A percentile compares a stretch with the other conserved stretches of the same genome.
These are phyloP conservation scores for Aphelocoma coerulescens DNA, from an alignment of 2,113 vertebrate species.

Conservation along the genomic window DNA sequence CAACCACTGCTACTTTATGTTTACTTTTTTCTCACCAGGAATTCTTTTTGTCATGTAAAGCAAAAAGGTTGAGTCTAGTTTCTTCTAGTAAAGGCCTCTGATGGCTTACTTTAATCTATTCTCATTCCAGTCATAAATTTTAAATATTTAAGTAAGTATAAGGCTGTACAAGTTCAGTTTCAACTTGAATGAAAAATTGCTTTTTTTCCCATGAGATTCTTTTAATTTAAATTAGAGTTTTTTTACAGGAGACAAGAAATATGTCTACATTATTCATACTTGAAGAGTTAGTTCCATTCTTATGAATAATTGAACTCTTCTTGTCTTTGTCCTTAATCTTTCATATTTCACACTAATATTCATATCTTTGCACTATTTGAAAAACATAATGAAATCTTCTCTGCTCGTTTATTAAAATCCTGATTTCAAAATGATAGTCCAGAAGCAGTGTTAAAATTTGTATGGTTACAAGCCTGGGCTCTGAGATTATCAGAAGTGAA, in stretches of 20 bases:
- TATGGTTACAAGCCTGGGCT: not conserved
- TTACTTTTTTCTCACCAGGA: not conserved
- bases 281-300: constrained; percentile 13
- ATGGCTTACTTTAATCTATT: not conserved
- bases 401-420: constrained; percentile 6
- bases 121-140: not conserved
- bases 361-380: not conserved
- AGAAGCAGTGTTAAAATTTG: not conserved
- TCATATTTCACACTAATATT: not conserved
- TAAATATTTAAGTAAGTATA: constrained; percentile 23
- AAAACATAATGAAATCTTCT: not conserved
- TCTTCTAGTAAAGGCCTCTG: not conserved
- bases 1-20: not conserved
- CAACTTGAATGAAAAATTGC: not conserved
- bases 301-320: constrained; percentile 33
- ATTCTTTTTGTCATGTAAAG: not conserved
- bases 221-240: constrained; percentile 4
- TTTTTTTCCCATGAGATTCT: not conserved
- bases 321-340: constrained; percentile 26
- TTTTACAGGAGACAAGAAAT: constrained; percentile 20
- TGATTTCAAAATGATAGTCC: not conserved
- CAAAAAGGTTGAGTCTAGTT: not conserved
- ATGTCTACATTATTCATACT: constrained; percentile 37
- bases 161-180: not conserved
- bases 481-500: not conserved